Percentiles rank a stretch among this genome's conserved stretches.
phyloP scores from a whole-genome alignment of 2,888 invertebrate species.

The Troilus luridus region DNA sequence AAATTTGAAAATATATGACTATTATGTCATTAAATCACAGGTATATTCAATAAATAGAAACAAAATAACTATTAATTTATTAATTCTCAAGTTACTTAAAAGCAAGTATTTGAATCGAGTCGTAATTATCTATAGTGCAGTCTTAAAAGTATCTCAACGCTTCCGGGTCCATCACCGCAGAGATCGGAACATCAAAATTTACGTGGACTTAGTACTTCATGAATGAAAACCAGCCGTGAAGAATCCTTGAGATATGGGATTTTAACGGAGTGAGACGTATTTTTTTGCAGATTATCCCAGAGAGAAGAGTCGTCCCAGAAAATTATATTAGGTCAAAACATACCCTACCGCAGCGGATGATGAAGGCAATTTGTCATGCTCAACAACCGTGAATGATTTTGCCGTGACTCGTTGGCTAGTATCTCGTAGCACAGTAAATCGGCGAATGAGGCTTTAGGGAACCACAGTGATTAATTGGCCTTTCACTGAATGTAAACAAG shows the following conservation, averaged over 20 bases:
- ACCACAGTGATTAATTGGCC: background rate
- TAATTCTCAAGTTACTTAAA: too few species aligned
- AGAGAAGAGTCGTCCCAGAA: background rate
- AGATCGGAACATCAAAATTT: too few species aligned
- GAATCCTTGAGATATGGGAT: background rate
- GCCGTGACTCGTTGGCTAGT: background rate
- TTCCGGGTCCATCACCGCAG: too few species aligned
- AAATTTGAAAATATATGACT: too few species aligned
- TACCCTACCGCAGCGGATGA: background rate
- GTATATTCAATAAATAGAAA: too few species aligned
- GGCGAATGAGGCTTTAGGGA: background rate
- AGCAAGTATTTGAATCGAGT: too few species aligned
- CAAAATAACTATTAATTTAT: too few species aligned
- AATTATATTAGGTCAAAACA: conserved; percentile 40
- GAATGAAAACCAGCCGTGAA: background rate
- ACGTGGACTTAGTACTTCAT: background rate
- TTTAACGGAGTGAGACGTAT: background rate
- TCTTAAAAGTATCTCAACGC: too few species aligned
- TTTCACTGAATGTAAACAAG: background rate
- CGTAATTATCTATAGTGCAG: too few species aligned
- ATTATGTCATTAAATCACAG: too few species aligned
- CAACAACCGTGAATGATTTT: conserved; percentile 11
- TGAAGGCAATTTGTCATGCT: conserved; percentile 39
- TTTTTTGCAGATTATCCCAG: background rate
- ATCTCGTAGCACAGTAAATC: background rate